A percentile compares a stretch with the other conserved stretches of the same genome.
Conservation (phyloP, 2,888 invertebrate genomes). For the Epistrophella euchroma region DNA sequence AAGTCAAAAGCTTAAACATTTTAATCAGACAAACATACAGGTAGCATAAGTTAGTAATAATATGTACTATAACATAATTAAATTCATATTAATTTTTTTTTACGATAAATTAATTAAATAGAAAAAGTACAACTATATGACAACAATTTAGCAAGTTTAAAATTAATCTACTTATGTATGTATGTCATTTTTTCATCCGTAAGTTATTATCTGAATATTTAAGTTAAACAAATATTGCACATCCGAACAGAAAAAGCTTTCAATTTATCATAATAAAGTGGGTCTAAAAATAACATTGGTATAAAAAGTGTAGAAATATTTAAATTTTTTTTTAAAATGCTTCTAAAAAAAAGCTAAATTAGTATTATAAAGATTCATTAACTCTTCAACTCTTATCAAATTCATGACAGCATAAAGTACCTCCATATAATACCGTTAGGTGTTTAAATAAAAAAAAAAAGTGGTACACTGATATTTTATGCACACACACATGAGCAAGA, state of each 20-base stretch:
- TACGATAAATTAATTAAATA: neutral
- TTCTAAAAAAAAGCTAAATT: neutral
- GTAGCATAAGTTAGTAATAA: too few species aligned
- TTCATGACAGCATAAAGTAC: slow-evolving; percentile 5
- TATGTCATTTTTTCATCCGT: neutral
- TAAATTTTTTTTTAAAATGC: neutral
- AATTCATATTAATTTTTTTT: neutral
- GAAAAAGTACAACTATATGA: neutral
- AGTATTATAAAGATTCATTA: neutral
- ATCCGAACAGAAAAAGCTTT: neutral
- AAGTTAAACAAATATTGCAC: neutral
- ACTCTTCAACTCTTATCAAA: slow-evolving; percentile 8
- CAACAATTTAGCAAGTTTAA: neutral
- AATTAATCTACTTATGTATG: neutral
- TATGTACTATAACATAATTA: neutral
- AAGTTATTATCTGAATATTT: neutral
- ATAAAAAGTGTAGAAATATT: neutral
- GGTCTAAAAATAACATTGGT: neutral
- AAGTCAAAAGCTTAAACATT: too few species aligned
- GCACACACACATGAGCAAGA: neutral
- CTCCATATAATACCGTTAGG: neutral
- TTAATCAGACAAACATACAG: too few species aligned
- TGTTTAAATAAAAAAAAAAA: neutral
- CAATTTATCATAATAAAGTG: neutral
- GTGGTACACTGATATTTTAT: slow-evolving; percentile 24